Evolutionary conservation across 2,888 invertebrate genomes (phyloP), one percentile per base, ranked within the genome.

Genomic region (Cordilura impudica): DNA sequence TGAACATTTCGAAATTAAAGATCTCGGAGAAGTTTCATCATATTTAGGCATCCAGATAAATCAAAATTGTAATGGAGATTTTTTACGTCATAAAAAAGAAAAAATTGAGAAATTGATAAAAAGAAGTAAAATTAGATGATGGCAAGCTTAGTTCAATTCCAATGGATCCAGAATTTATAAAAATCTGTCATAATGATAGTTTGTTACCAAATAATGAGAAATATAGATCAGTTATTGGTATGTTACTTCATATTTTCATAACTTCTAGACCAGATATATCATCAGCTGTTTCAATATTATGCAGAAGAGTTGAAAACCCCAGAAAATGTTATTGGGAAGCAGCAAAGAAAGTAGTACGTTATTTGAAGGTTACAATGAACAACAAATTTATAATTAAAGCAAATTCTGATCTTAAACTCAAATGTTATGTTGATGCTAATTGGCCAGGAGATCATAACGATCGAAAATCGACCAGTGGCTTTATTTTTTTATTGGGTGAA

Each of bases 191-290:
- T 45, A 45, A 16, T 16, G 45, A 45, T 16, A n/a, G 14, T 7
- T 45, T 45, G 14, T 45, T 45, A n/a, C n/a, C n/a, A n/a, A n/a
- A n/a, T n/a, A n/a, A n/a, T n/a, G n/a, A n/a, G n/a, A n/a, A n/a
- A n/a, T 56, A 56, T 7, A 47, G 56, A 23, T 49, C 47, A 7
- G 21, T 58, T n/a, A 6, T 70, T 26, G 60, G 39, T 14, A 60
- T 51, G 35, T 19, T 60, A 10, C 5, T 60, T 12, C 58, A 51
- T 39, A 12, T 49, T 23, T 60, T 49, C 3, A 70, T 69, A 14
- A 69, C 69, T 21, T 8, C 69, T 29, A 58, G 58, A 39, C 58
- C 58, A 12, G 69, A 51, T 18, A 69, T 60, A 70, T 35, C 58
- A 1, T 31, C 49, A 2, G 35, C 61, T 4, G 45, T 61, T 12